Evolutionary conservation across 2,888 invertebrate species (phyloP).

Genomic region (Mayetiola destructor): DNA sequence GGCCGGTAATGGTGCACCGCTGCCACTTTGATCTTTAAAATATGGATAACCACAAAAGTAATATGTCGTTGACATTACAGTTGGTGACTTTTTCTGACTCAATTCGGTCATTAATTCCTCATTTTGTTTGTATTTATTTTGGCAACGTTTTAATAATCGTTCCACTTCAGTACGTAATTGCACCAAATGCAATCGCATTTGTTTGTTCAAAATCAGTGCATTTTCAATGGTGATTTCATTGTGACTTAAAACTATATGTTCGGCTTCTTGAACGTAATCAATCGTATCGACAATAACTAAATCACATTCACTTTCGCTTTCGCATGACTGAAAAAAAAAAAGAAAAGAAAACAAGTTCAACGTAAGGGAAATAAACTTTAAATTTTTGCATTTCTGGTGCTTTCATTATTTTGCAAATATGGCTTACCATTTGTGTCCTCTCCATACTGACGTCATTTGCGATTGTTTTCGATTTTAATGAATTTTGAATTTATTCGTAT

Average conservation of each 20-base stretch:
- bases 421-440: no score
- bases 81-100: slow-evolving; percentile 15
- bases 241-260: slow-evolving; percentile 1
- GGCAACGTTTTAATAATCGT: slow-evolving; percentile 21
- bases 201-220: slow-evolving; percentile 25
- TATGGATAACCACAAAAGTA: slow-evolving; percentile 45
- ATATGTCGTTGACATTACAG: slow-evolving; percentile 22
- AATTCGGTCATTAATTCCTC: slow-evolving; percentile 19
- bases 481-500: no score
- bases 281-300: background rate
- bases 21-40: slow-evolving; percentile 47
- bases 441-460: no score
- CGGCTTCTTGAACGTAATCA: background rate
- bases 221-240: slow-evolving; percentile 18
- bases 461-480: no score
- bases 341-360: no score
- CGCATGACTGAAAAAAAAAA: no score
- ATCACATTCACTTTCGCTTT: background rate
- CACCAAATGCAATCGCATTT: slow-evolving; percentile 25
- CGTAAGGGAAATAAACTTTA: no score
- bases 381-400: no score
- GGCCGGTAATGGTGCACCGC: slow-evolving; percentile 42
- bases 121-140: slow-evolving; percentile 24
- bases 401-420: no score
- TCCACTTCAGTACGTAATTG: slow-evolving; percentile 22